phyloP scores from a whole-genome alignment of 2,888 invertebrate species.

The Tetheella fluctuosa region DNA sequence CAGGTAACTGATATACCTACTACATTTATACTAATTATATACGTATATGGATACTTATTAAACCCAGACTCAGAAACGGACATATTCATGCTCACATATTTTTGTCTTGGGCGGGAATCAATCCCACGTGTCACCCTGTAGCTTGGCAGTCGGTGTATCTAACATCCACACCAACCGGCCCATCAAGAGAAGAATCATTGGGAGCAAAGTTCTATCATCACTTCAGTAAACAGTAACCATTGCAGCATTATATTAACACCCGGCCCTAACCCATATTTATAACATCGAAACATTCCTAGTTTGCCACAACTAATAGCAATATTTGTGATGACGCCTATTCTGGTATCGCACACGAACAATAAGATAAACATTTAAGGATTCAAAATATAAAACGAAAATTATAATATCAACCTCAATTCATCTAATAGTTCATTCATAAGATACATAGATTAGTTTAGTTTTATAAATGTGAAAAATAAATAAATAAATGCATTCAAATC shows the following conservation, averaged over 20 bases:
- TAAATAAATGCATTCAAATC: conserved; percentile 59
- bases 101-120: too few species aligned
- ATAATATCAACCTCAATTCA: neutral
- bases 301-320: neutral
- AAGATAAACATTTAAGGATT: neutral
- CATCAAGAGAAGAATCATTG: neutral
- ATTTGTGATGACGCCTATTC: conserved; percentile 1
- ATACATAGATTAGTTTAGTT: neutral
- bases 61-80: too few species aligned
- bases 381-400: neutral
- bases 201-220: neutral
- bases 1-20: too few species aligned
- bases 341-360: neutral
- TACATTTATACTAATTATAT: too few species aligned
- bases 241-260: conserved; percentile 8
- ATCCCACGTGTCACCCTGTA: too few species aligned
- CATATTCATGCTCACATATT: too few species aligned
- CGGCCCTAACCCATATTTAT: neutral
- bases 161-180: too few species aligned
- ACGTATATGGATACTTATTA: too few species aligned
- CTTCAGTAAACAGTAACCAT: conserved; percentile 6
- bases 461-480: conserved; percentile 2
- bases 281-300: neutral
- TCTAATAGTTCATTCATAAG: neutral
- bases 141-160: too few species aligned